Conservation (phyloP, 2,113 vertebrate genomes). For the Grallaria varia region DNA sequence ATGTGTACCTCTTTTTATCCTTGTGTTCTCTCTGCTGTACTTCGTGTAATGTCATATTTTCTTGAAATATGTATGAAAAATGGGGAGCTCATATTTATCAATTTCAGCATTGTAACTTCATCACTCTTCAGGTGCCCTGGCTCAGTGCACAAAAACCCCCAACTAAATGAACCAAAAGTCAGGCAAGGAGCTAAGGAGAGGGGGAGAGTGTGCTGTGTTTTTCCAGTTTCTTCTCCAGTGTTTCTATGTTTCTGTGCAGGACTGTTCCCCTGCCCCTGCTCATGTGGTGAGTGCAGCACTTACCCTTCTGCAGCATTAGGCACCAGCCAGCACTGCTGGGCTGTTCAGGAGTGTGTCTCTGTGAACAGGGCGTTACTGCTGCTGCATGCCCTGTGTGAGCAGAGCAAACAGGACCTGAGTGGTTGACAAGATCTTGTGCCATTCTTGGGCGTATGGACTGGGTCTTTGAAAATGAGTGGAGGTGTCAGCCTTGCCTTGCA, state of each 20-base stretch:
- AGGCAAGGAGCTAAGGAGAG: neutral
- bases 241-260: neutral
- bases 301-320: fast-evolving
- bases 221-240: neutral
- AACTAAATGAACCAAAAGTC: neutral
- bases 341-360: neutral
- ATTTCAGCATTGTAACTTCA: neutral
- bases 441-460: neutral
- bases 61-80: neutral
- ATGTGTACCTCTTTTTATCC: neutral
- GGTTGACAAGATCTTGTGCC: neutral
- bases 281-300: neutral
- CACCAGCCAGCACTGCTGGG: neutral
- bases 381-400: neutral
- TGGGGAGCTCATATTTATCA: neutral
- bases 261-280: fast-evolving
- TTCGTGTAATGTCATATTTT: neutral
- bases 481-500: neutral
- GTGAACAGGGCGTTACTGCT: neutral
- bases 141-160: neutral
- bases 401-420: neutral
- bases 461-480: neutral
- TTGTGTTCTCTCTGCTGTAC: neutral
- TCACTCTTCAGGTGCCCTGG: neutral
- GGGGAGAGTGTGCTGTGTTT: fast-evolving